Percentiles rank a stretch among this genome's conserved stretches.
Conservation (phyloP, 1,140 invertebrate species). For the Procambarus virginalis region DNA sequence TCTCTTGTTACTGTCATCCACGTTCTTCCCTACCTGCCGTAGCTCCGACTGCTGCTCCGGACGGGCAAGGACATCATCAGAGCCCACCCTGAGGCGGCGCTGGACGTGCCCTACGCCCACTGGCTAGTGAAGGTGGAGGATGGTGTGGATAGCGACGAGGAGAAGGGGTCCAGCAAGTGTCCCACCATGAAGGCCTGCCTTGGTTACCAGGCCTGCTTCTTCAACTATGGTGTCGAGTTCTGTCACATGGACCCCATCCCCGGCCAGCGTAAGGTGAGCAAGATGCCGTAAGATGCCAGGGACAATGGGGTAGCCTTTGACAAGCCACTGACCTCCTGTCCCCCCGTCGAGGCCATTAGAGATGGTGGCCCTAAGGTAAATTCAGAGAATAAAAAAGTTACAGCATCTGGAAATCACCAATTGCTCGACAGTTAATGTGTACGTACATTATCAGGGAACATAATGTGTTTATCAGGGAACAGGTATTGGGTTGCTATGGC, state of each 20-base stretch:
- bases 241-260: constrained; percentile 63
- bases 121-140: constrained; percentile 34
- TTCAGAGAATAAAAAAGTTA: too few relatives aligned
- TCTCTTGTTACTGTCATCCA: not conserved
- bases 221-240: constrained; percentile 66
- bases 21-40: not conserved
- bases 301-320: too few relatives aligned
- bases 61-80: constrained; percentile 20
- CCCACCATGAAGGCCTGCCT: constrained; percentile 54
- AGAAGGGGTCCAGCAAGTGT: constrained; percentile 26
- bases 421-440: too few relatives aligned
- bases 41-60: constrained; percentile 28
- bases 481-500: too few relatives aligned
- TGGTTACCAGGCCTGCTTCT: constrained; percentile 63
- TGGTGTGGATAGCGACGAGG: constrained; percentile 24
- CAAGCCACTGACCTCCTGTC: too few relatives aligned
- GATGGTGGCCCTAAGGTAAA: too few relatives aligned
- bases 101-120: constrained; percentile 45
- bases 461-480: too few relatives aligned
- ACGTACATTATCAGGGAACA: too few relatives aligned
- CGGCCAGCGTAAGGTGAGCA: constrained; percentile 54
- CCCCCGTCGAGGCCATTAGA: too few relatives aligned
- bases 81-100: constrained; percentile 2
- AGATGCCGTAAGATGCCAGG: too few relatives aligned
- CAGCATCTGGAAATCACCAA: too few relatives aligned